Evolutionary conservation across 2,888 invertebrate genomes (phyloP), one percentile per base, ranked within the genome.

Genomic region (Mycalesis mineus): DNA sequence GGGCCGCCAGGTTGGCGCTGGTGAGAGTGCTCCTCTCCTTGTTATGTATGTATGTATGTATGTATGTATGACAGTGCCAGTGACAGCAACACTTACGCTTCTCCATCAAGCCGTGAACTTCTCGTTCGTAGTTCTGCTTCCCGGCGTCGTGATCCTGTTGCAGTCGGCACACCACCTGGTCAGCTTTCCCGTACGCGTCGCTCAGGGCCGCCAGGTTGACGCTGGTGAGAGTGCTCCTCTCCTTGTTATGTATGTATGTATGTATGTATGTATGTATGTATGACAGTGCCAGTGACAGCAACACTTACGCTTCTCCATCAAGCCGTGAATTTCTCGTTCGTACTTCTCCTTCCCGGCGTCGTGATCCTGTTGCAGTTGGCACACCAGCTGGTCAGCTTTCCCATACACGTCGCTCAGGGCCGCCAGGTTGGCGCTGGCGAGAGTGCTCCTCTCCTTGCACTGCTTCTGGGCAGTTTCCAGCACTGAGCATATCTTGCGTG

Each of bases 401-500:
- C 70, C 71, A 66, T 82, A 85, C 1, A 80, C 79, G 11, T 71
- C 75, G 57, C 67, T 70, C 39, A 85, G 72, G 51, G 75, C 71
- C 4, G 62, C 70, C 64, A 80, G 78, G 72, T 84, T 84, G 1
- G 66, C 68, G 37, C 75, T 71, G 67, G 74, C 73, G 36, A 84
- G 77, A 11, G 74, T 68, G 53, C 83, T 64, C 9, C 80, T 70
- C 33, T 73, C 74, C 11, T 41, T 41, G 9, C 17, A 11, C 17
- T 41, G 41, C 59, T 68, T 74, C 61, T 71, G 69, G 66, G 78
- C 74, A 45, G 79, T 74, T 58, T 82, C 77, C 31, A 87, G 69
- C 50, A 75, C 80, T 57, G 75, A 77, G 68, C 82, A 80, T n/a
- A 84, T 77, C 58, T 72, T 74, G 31, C 84, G 82, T 37, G 82